Base-by-base conservation (phyloP, 2,797 vertebrate genomes). In the Novumbra hubbsi region DNA sequence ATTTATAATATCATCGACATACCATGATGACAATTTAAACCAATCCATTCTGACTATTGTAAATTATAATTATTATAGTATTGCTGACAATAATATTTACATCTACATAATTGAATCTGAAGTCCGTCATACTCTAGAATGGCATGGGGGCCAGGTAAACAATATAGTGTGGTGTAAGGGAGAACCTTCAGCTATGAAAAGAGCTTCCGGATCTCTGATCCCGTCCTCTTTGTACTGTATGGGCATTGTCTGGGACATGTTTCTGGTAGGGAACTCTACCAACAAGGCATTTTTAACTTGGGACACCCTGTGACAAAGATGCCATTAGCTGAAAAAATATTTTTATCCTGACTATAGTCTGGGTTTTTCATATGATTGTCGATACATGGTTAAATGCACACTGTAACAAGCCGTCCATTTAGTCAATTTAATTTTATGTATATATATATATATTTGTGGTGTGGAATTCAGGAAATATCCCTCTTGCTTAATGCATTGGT, bases 201-300 rank as follows among this genome's bases (percentile, higher is more conserved):
- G 65, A 64, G 8, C 30, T 64, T 34, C 30, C 30, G 64, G 63
- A 52, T 41, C 63, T 55, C n/a, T 71, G 27, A 28, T 70, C 16
- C 41, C 5, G 15, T 50, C 50, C 70, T 19, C 48, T 11, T 57
- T 70, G 50, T 48, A 55, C 27, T 12, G 45, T 38, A 21, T 21
- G 28, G n/a, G 45, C 49, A 21, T 78, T 74, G 76, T 71, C 4
- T 14, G 24, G 38, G 38, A 11, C 28, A 24, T 68, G 57, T 62
- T 69, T 69, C 38, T 66, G 69, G 73, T 68, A 34, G 73, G 64
- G 69, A 65, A 28, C 77, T 78, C 49, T 73, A 60, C 76, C 76
- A 71, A 62, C 28, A 28, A 50, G 69, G 73, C 69, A 72, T 16
- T 52, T 71, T 77, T 78, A 19, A 4, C 38, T 8, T 32, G 41